Evolutionary conservation across 2,888 invertebrate species (phyloP), one percentile per base, ranked within the genome.

Genomic region (Heteromyza rotundicornis): DNA sequence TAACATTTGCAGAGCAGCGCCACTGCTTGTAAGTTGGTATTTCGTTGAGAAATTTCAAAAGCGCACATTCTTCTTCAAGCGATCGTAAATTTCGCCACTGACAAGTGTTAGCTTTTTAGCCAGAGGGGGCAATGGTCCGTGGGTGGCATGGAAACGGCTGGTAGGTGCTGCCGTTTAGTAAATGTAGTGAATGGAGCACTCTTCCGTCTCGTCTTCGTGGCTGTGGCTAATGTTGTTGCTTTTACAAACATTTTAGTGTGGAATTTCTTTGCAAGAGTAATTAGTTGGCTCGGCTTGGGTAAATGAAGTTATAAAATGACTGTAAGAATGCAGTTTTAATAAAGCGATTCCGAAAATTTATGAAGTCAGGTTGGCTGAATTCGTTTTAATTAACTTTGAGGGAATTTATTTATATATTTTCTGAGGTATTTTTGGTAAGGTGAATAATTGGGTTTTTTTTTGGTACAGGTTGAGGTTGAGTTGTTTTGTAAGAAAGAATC

Each of bases 71-170:
- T 53, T 58, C 27, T 47, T 22, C 44, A 57, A 36, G n/a, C 23
- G 63, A 65, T 68, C 69, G 66, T 70, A 67, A 70, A 70, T 68
- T 67, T 68, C 62, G 52, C 59, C 59, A 68, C 67, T 70, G 71
- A 70, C 71, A 70, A 64, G 65, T 60, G 40, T 47, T 63, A 14
- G 24, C 27, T 24, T 53, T 19, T 40, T 51, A 8, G 49, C 23
- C 1, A 19, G 19, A 8, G 3, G 47, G 5, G 12, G 40, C 3
- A 7, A n/a, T 8, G 40, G n/a, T 7, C n/a, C 20, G 23, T 8
- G 19, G 2, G 23, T 3, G 32, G 23, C 3, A 40, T 32, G 40
- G 40, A 10, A 17, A 12, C 14, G 40, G 8, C 24, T 17, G 27
- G 7, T 22, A 19, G 50, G 14, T 27, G n/a, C 27, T 27, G 27